phyloP scores from a whole-genome alignment of 1,140 invertebrate genomes.

The Dendroctonus ponderosae region DNA sequence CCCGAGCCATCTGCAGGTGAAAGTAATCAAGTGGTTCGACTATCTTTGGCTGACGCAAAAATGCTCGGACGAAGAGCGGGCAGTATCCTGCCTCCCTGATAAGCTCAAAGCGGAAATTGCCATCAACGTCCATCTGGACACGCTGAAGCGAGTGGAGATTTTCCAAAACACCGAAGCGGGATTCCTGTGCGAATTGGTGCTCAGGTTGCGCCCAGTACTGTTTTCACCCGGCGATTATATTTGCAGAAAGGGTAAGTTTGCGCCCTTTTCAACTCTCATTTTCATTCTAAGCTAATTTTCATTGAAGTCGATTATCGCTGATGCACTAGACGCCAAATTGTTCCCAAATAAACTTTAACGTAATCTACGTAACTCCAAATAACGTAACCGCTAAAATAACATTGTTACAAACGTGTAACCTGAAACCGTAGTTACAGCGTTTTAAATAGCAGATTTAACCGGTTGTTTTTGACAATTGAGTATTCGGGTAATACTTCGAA shows the following conservation, averaged over 20 bases:
- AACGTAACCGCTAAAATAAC: too few relatives aligned
- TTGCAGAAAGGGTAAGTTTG: conserved; percentile 88
- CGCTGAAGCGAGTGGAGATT: conserved; percentile 95
- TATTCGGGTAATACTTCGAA: too few relatives aligned
- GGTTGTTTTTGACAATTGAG: too few relatives aligned
- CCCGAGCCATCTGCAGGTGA: conserved; percentile 91
- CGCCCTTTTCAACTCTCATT: too few relatives aligned
- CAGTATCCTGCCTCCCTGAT: conserved; percentile 91
- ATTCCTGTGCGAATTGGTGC: conserved; percentile 94
- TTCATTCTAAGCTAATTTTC: too few relatives aligned
- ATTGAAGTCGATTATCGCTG: too few relatives aligned
- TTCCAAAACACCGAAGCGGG: conserved; percentile 99
- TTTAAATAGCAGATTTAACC: too few relatives aligned
- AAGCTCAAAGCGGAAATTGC: conserved; percentile 98
- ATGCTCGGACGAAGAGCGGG: conserved; percentile 95
- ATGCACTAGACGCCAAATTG: too few relatives aligned
- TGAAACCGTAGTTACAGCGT: too few relatives aligned
- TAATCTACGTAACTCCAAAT: too few relatives aligned
- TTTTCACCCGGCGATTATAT: conserved; percentile 99
- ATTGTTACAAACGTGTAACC: too few relatives aligned
- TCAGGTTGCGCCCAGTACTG: conserved; percentile 89
- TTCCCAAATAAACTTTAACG: too few relatives aligned
- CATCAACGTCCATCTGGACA: conserved; percentile 98
- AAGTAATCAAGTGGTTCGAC: conserved; percentile 99
- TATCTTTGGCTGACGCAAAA: conserved; percentile 98